Conservation (phyloP, 37 sponge, comb jelly and placozoan species). For the Tethya wilhelma region DNA sequence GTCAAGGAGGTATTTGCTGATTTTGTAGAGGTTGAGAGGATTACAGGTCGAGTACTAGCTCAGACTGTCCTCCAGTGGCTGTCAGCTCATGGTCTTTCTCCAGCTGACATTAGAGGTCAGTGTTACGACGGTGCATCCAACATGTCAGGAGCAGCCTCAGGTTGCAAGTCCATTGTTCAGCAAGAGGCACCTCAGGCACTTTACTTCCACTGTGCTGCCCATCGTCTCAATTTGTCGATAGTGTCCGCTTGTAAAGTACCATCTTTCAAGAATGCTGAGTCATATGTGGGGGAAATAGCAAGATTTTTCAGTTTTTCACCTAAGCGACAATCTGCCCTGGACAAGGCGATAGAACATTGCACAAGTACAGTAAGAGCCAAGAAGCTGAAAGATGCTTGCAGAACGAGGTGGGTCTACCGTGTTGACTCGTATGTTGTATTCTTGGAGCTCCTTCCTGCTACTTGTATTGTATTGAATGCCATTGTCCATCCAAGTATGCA, state of each 20-base stretch:
- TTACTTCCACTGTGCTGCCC: conserved; percentile 65
- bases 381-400: conserved; percentile 65
- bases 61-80: conserved; percentile 35
- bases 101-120: conserved; percentile 46
- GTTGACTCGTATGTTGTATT: conserved; percentile 57
- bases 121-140: conserved; percentile 67
- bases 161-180: conserved; percentile 43
- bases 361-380: conserved; percentile 9
- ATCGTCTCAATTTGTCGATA: conserved; percentile 53
- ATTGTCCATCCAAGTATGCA: conserved; percentile 49
- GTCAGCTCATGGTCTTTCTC: conserved; percentile 22
- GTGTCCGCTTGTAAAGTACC: conserved; percentile 55
- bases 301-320: conserved; percentile 51
- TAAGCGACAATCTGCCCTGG: conserved; percentile 53
- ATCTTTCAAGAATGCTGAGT: conserved; percentile 55
- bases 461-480: conserved; percentile 36
- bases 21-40: conserved; percentile 64
- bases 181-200: conserved; percentile 41
- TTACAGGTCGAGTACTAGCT: conserved; percentile 41
- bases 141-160: conserved; percentile 58
- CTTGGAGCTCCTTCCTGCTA: conserved; percentile 55
- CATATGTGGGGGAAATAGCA: too few relatives aligned
- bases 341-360: conserved; percentile 24
- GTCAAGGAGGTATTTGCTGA: conserved; percentile 56
- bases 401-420: conserved; percentile 64